Percentiles rank a stretch among this genome's conserved stretches.
These are phyloP conservation scores for Botrylloides violaceus DNA, from an alignment of 23 tunicate species.

Conservation along the genomic window DNA sequence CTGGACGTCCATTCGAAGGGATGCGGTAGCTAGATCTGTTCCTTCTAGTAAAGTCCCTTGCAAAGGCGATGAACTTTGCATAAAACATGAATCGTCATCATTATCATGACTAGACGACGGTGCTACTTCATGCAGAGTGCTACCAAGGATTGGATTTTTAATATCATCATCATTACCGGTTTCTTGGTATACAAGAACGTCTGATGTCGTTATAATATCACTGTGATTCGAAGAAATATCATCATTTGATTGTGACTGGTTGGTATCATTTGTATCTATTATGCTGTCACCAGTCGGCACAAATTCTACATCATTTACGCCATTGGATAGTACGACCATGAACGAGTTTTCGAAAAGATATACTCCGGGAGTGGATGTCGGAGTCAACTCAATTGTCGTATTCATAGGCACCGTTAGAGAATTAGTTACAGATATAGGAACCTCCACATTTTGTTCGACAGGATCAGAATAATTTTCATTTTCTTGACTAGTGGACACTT, in stretches of 20 bases:
- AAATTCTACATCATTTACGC: constrained; percentile 5
- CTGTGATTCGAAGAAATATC: constrained; percentile 2
- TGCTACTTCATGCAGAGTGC: constrained; percentile 17
- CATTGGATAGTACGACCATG: not conserved
- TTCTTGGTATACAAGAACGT: constrained; percentile 26
- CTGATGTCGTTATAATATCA: constrained; percentile 19
- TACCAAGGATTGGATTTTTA: constrained; percentile 17
- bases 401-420: not conserved
- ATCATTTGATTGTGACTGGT: not conserved
- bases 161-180: constrained; percentile 16
- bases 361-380: constrained; percentile 61
- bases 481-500: not conserved
- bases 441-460: not conserved
- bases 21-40: constrained; percentile 13
- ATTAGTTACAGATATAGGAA: not conserved
- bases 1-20: not conserved
- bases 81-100: constrained; percentile 10
- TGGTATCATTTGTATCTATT: not conserved
- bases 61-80: constrained; percentile 19
- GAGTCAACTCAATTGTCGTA: constrained; percentile 23
- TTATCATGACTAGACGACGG: not conserved
- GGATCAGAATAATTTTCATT: not conserved
- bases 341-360: constrained; percentile 38
- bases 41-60: constrained; percentile 26
- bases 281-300: constrained; percentile 3